Conservation (phyloP, 2,888 invertebrate genomes). For the Troides helena region DNA sequence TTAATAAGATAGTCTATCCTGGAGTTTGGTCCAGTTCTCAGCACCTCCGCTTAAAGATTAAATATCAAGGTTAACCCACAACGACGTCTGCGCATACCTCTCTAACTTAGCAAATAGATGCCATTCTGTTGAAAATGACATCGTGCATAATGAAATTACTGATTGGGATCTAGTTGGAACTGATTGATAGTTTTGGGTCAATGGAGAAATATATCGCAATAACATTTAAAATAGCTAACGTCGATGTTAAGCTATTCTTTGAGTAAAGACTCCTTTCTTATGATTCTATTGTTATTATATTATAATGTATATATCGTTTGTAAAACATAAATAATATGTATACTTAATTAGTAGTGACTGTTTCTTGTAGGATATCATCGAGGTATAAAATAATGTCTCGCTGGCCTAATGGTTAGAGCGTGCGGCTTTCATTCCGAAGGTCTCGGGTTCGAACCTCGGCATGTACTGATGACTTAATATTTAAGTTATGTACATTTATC, state of each 20-base stretch:
- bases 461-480: too few relatives aligned
- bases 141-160: constrained; percentile 19
- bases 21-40: too few relatives aligned
- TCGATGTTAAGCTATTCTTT: neutral
- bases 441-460: too few relatives aligned
- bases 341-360: too few relatives aligned
- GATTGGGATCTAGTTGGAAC: constrained; percentile 24
- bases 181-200: constrained; percentile 29
- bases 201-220: constrained; percentile 17
- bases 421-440: too few relatives aligned
- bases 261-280: neutral
- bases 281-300: neutral
- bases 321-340: neutral
- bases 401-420: too few relatives aligned
- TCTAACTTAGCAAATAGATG: constrained; percentile 10
- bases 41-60: neutral
- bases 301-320: neutral
- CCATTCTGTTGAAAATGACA: constrained; percentile 17
- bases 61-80: constrained; percentile 1
- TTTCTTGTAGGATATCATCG: too few relatives aligned
- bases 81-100: constrained; percentile 16
- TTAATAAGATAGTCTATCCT: too few relatives aligned
- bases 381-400: too few relatives aligned
- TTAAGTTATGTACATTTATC: too few relatives aligned
- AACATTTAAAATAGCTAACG: constrained; percentile 3